These are phyloP conservation scores for Archilochus colubris DNA, from an alignment of 2,113 vertebrate species.

Conservation along the genomic window DNA sequence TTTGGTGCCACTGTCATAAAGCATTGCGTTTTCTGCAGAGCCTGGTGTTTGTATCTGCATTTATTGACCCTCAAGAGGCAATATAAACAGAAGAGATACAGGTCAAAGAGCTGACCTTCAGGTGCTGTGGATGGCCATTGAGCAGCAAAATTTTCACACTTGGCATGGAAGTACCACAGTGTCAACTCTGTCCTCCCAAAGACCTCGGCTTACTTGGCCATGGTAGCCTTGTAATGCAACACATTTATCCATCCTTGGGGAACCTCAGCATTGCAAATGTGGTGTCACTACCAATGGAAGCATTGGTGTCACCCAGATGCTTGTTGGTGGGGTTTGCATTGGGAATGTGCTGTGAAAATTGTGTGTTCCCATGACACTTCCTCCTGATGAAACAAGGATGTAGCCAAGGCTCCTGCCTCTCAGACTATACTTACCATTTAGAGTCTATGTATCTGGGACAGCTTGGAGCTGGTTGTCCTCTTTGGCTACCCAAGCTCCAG, in stretches of 20 bases:
- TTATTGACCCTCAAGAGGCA: conserved; percentile 49
- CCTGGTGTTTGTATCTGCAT: conserved; percentile 27
- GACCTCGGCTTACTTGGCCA: not conserved
- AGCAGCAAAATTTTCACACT: not conserved
- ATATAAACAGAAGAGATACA: conserved; percentile 4
- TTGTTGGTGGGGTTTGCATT: not conserved
- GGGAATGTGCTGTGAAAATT: fast-evolving
- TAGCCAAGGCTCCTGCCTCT: not conserved
- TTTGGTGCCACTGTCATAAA: not conserved
- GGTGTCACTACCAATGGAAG: not conserved
- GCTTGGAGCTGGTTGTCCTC: not conserved
- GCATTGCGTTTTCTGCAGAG: not conserved
- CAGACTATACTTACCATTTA: fast-evolving
- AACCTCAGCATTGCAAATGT: fast-evolving
- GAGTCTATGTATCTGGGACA: fast-evolving
- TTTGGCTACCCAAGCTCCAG: not conserved
- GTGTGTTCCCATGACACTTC: not conserved
- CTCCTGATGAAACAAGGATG: not conserved
- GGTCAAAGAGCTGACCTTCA: conserved; percentile 49
- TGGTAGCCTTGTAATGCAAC: fast-evolving
- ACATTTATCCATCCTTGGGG: not conserved
- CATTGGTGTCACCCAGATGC: not conserved
- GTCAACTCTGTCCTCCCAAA: not conserved
- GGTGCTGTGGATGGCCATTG: not conserved
- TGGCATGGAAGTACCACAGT: not conserved